Conservation (phyloP, 2,888 invertebrate genomes). For the Aporophyla lueneburgensis region DNA sequence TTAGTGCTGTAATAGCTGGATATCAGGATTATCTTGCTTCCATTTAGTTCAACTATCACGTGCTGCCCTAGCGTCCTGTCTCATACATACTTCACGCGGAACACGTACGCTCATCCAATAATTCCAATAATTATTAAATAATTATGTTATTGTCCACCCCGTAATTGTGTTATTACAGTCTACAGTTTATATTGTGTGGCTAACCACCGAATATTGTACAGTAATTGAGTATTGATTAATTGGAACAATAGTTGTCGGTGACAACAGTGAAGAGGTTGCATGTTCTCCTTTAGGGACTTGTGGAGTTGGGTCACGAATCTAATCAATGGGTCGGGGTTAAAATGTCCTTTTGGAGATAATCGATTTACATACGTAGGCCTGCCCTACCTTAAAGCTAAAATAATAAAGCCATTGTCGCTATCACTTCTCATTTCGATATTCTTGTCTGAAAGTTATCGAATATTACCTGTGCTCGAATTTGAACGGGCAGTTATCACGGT, state of each 20-base stretch:
- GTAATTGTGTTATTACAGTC: constrained; percentile 66
- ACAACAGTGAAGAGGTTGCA: constrained; percentile 36
- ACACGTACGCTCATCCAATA: constrained; percentile 70
- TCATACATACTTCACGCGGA: constrained; percentile 52
- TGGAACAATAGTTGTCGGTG: constrained; percentile 49
- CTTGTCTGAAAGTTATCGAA: not conserved
- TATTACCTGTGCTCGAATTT: not conserved
- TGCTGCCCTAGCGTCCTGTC: constrained; percentile 43
- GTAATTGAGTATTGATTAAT: constrained; percentile 54
- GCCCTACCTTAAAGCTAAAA: not conserved
- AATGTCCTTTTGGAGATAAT: constrained; percentile 37
- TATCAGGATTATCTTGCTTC: constrained; percentile 42
- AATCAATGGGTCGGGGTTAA: constrained; percentile 42
- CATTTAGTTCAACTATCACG: constrained; percentile 65
- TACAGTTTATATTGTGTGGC: constrained; percentile 53
- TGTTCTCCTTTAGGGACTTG: constrained; percentile 20
- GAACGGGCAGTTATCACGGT: not conserved
- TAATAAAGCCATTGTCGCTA: constrained; percentile 2
- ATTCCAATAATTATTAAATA: constrained; percentile 63
- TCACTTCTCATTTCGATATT: not conserved
- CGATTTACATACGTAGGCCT: constrained; percentile 22
- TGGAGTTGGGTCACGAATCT: constrained; percentile 49
- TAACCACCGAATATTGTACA: constrained; percentile 40
- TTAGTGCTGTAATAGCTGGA: constrained; percentile 41
- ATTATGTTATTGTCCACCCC: constrained; percentile 66